Evolutionary conservation across 2,797 vertebrate species (phyloP), one percentile per base, ranked within the genome.

Genomic region (Scomberomorus guttatus): DNA sequence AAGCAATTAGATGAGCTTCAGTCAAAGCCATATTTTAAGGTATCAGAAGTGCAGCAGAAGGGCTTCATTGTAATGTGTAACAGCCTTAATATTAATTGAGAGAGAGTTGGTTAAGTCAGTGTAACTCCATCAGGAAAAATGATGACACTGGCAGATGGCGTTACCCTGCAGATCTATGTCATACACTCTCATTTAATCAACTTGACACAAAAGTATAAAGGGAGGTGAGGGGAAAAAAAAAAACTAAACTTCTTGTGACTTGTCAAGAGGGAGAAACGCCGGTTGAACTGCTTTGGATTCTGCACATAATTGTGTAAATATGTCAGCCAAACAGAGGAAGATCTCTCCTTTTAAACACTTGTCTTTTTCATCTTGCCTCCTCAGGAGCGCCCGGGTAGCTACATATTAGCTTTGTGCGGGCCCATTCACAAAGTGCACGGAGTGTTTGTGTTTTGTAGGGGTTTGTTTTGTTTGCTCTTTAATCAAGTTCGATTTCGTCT

Each of bases 241-340:
- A 72, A 78, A 37, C 9, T 50, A 90, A 90, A 90, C 84, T 91
- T 90, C 85, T 84, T 77, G 81, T 86, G 90, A 90, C 80, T 91
- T 88, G 87, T 88, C 77, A 68, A 79, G 85, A 89, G 70, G 74
- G 62, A 89, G 89, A 80, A 85, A 80, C 20, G 82, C 75, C 7
- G 73, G 69, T 82, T 82, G 83, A 83, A 37, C 72, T 74, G 84
- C 82, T 90, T 92, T 82, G 89, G 67, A 90, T 91, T 83, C 81
- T 79, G 64, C 87, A 90, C 82, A 92, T 93, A 94, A 94, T 93
- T 92, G 94, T 94, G 93, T 89, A 91, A 93, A 95, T 94, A 94
- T 94, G 94, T 95, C 94, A 95, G 83, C 80, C 83, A 92, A 93
- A 91, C 89, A 89, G 86, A 86, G 74, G 77, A 87, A 77, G 86